phyloP scores from a whole-genome alignment of 2,888 invertebrate genomes.

The Drosophila robusta region DNA sequence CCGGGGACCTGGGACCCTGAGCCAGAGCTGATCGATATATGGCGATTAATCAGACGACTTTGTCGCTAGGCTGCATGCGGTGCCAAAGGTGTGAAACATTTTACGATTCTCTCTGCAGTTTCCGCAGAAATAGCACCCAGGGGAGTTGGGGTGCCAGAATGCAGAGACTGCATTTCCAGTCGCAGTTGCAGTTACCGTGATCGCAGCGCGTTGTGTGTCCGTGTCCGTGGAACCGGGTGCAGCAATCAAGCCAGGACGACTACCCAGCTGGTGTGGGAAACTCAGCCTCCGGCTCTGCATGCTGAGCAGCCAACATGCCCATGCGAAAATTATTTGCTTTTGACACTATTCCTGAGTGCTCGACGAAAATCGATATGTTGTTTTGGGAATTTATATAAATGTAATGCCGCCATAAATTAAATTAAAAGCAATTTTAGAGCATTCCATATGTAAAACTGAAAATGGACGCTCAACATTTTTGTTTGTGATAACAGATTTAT shows the following conservation, averaged over 20 bases:
- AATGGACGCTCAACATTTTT: too few relatives aligned
- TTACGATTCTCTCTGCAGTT: slow-evolving; percentile 62
- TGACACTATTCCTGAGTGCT: slow-evolving; percentile 7
- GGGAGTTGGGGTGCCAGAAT: slow-evolving; percentile 44
- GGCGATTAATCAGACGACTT: slow-evolving; percentile 76
- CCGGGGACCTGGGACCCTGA: slow-evolving; percentile 23
- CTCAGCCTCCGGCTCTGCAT: slow-evolving; percentile 13
- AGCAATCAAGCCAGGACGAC: slow-evolving; percentile 1
- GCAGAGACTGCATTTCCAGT: slow-evolving; percentile 8
- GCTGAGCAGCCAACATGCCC: slow-evolving; percentile 22
- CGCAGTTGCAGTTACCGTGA: slow-evolving; percentile 42
- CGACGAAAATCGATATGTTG: slow-evolving; percentile 2
- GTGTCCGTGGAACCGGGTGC: slow-evolving; percentile 44
- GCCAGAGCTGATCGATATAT: slow-evolving; percentile 70
- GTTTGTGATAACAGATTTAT: too few relatives aligned
- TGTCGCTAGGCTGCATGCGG: slow-evolving; percentile 72
- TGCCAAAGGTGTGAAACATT: slow-evolving; percentile 73
- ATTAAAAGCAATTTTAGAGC: too few relatives aligned
- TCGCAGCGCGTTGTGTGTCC: slow-evolving; percentile 64
- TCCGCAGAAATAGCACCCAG: slow-evolving; percentile 69
- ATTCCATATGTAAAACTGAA: too few relatives aligned
- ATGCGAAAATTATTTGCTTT: slow-evolving; percentile 30
- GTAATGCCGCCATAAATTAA: background rate
- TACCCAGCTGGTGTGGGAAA: slow-evolving; percentile 68
- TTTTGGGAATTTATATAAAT: background rate